A percentile compares a stretch with the other conserved stretches of the same genome.
Conservation (phyloP, 2,113 vertebrate species). For the Dinomys branickii region DNA sequence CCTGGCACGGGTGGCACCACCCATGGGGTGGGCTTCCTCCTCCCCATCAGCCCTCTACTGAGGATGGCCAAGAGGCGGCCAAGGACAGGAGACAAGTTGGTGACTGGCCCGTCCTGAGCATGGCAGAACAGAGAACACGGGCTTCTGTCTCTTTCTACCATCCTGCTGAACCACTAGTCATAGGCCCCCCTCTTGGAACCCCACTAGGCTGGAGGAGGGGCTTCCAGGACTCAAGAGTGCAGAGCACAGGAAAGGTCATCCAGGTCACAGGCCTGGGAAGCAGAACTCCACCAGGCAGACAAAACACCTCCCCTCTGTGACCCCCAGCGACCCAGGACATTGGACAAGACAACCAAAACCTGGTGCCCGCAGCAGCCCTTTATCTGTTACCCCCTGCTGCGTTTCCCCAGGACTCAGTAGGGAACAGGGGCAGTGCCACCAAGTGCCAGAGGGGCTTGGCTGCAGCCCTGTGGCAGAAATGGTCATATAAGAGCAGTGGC, state of each 20-base stretch:
- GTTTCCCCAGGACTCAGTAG: neutral
- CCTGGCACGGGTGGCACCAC: neutral
- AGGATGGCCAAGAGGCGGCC: neutral
- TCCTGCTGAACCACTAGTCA: neutral
- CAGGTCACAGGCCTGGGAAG: neutral
- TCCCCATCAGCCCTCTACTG: neutral
- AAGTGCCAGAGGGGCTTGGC: neutral
- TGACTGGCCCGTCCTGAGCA: neutral
- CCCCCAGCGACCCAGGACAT: neutral
- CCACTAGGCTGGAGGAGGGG: neutral
- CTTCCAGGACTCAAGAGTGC: accelerated
- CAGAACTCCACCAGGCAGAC: neutral
- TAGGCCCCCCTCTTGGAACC: neutral
- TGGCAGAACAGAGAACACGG: neutral
- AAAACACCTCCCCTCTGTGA: neutral
- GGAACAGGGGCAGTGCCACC: neutral
- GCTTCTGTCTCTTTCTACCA: neutral
- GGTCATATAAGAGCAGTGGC: neutral
- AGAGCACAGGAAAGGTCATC: neutral
- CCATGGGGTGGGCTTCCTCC: accelerated
- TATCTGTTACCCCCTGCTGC: neutral
- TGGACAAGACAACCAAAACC: neutral
- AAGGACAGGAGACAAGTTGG: neutral
- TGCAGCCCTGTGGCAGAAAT: neutral
- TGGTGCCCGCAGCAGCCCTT: neutral